phyloP scores from a whole-genome alignment of 2,113 vertebrate species.

The Pterocles gutturalis region DNA sequence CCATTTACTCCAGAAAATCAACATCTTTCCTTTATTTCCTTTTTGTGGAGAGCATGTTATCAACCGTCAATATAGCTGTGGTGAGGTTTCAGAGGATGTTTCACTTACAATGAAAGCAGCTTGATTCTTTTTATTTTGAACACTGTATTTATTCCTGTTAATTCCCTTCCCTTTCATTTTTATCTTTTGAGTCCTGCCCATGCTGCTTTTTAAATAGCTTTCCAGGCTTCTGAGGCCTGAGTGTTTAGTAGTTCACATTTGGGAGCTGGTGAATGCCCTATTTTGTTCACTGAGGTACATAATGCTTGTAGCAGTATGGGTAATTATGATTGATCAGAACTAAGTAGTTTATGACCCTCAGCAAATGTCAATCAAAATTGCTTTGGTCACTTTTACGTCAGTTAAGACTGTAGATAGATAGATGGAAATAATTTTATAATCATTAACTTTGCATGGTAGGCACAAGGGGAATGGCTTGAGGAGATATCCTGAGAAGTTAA shows the following conservation, averaged over 20 bases:
- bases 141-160: constrained; percentile 37
- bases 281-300: background rate
- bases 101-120: constrained; percentile 34
- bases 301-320: background rate
- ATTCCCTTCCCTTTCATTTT: constrained; percentile 1
- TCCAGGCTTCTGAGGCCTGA: background rate
- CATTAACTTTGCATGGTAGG: background rate
- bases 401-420: background rate
- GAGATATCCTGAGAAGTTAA: constrained; percentile 28
- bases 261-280: background rate
- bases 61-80: background rate
- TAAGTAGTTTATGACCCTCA: background rate
- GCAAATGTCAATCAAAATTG: constrained; percentile 4
- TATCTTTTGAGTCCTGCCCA: background rate
- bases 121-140: constrained; percentile 37
- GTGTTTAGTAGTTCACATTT: background rate
- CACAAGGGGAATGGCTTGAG: constrained; percentile 12
- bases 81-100: constrained; percentile 28
- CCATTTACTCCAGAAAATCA: constrained; percentile 50
- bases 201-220: background rate
- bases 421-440: constrained; percentile 4
- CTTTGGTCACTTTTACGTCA: background rate
- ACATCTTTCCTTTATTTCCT: constrained; percentile 53
- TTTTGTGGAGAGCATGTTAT: constrained; percentile 25
- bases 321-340: background rate